Evolutionary conservation across 2,797 vertebrate species (phyloP).

Genomic region (Acrossocheilus fasciatus): DNA sequence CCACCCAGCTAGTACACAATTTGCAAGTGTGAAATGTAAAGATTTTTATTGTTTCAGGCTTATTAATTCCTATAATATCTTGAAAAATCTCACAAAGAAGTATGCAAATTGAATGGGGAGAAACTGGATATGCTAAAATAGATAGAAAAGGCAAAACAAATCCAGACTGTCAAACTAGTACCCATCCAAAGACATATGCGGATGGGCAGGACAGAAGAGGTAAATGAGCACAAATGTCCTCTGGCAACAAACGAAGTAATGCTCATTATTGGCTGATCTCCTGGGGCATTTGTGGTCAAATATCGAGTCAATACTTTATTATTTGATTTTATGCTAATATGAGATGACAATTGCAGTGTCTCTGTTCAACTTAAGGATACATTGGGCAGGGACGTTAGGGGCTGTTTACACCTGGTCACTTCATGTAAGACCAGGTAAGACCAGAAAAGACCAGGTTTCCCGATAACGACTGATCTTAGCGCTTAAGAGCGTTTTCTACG

Average conservation of each 20-base stretch:
- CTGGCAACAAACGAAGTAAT: background rate
- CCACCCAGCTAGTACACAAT: background rate
- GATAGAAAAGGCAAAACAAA: background rate
- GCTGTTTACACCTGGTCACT: too few relatives aligned
- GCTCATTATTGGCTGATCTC: background rate
- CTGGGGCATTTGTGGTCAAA: background rate
- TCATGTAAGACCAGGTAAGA: too few relatives aligned
- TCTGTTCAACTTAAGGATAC: background rate
- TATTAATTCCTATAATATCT: too few relatives aligned
- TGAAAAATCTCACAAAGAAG: background rate
- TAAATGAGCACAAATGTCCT: constrained; percentile 5
- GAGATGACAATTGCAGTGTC: background rate
- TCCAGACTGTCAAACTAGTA: background rate
- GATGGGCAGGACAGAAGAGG: too few relatives aligned
- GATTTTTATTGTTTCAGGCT: background rate
- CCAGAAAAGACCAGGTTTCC: too few relatives aligned
- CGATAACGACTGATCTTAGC: too few relatives aligned
- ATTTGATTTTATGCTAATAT: background rate
- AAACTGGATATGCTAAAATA: background rate
- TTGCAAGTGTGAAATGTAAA: background rate
- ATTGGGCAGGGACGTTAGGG: background rate
- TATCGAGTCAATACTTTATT: background rate
- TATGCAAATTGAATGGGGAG: background rate
- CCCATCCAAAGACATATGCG: background rate
- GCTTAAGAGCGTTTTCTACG: too few relatives aligned